Evolutionary conservation across 2,797 vertebrate genomes (phyloP).

Genomic region (Hyperoplus lanceolatus): DNA sequence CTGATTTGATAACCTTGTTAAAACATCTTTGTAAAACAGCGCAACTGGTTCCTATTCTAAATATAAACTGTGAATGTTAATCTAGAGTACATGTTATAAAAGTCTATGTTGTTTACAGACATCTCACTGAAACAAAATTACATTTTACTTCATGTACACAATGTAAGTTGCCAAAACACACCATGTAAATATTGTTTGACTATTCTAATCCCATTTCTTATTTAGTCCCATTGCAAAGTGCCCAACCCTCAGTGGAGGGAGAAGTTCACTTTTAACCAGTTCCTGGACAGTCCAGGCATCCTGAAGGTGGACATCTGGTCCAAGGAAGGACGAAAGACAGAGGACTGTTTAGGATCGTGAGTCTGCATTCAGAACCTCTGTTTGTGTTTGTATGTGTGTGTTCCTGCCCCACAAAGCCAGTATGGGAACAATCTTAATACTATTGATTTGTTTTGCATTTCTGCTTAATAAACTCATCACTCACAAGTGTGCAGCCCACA

Average conservation of each 20-base stretch:
- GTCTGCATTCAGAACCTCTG: conserved; percentile 62
- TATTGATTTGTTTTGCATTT: background rate
- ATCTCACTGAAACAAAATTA: background rate
- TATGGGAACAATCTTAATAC: background rate
- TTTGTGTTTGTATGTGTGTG: background rate
- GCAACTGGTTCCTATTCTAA: background rate
- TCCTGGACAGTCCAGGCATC: conserved; percentile 87
- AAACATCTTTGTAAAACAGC: background rate
- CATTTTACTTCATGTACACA: background rate
- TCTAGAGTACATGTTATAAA: background rate
- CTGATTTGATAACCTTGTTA: background rate
- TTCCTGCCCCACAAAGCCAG: background rate
- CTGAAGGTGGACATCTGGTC: conserved; percentile 93
- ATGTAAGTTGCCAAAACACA: background rate
- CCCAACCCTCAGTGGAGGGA: conserved; percentile 96
- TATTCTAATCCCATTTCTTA: background rate
- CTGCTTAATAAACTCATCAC: background rate
- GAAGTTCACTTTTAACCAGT: conserved; percentile 95
- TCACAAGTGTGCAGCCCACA: background rate
- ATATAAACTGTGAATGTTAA: background rate
- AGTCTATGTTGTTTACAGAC: background rate
- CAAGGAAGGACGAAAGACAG: conserved; percentile 89
- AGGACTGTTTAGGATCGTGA: conserved; percentile 92
- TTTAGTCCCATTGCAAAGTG: conserved; percentile 90
- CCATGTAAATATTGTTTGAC: background rate